These are phyloP conservation scores for Dysmachus trigonus DNA, from an alignment of 2,888 invertebrate genomes.

Conservation along the genomic window DNA sequence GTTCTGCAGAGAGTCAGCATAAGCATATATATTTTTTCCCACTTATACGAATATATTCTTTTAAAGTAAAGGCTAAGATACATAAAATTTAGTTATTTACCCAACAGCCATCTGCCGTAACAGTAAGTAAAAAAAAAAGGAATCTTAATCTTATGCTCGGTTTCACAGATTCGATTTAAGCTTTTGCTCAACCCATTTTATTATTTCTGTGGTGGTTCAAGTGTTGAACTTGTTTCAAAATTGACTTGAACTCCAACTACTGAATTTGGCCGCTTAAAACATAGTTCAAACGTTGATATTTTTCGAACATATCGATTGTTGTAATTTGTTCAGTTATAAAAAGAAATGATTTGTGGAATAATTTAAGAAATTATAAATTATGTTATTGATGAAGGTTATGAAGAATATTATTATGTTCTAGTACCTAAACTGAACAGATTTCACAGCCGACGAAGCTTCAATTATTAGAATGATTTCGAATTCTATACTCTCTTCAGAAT, in stretches of 20 bases:
- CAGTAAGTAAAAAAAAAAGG: too few relatives aligned
- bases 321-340: background rate
- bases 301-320: too few relatives aligned
- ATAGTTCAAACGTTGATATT: background rate
- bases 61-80: too few relatives aligned
- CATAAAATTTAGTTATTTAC: too few relatives aligned
- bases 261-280: background rate
- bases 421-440: background rate
- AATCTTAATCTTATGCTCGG: too few relatives aligned
- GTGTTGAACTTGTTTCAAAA: too few relatives aligned
- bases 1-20: too few relatives aligned
- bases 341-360: background rate
- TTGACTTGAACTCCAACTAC: too few relatives aligned
- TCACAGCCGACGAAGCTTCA: background rate
- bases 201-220: background rate
- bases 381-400: background rate
- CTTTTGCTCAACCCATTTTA: background rate
- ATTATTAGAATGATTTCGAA: background rate
- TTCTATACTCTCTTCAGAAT: background rate
- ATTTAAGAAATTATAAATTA: background rate
- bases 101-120: too few relatives aligned
- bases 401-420: background rate
- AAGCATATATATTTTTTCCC: too few relatives aligned
- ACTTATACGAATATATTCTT: too few relatives aligned
- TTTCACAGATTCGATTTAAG: background rate